Evolutionary conservation across 1,140 invertebrate species (phyloP).

Genomic region (Anthonomus grandis): DNA sequence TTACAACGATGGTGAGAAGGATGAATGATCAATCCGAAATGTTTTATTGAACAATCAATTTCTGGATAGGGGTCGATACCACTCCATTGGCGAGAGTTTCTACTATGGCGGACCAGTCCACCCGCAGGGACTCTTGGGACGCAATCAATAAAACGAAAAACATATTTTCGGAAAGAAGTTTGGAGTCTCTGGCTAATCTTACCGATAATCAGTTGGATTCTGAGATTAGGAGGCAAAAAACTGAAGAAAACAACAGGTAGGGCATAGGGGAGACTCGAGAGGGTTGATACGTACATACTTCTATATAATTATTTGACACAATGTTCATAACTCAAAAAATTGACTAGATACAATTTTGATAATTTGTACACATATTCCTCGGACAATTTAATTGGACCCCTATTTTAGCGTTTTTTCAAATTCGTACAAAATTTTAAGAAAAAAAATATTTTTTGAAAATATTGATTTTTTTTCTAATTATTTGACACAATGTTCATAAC

Average conservation of each 20-base stretch:
- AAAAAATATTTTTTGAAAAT: too few relatives aligned
- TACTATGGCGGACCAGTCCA: slow-evolving; percentile 58
- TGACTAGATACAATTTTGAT: too few relatives aligned
- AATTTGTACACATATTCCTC: too few relatives aligned
- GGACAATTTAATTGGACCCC: too few relatives aligned
- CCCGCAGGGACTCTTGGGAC: slow-evolving; percentile 75
- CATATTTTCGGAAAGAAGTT: slow-evolving; percentile 62
- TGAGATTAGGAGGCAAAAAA: slow-evolving; percentile 42
- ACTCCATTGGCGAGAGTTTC: slow-evolving; percentile 68
- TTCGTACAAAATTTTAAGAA: too few relatives aligned
- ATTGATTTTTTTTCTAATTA: too few relatives aligned
- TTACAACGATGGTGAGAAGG: slow-evolving; percentile 23
- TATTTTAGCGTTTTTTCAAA: too few relatives aligned
- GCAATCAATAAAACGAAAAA: slow-evolving; percentile 75
- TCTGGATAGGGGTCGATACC: slow-evolving; percentile 55
- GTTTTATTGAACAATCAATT: slow-evolving; percentile 34
- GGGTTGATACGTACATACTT: neutral
- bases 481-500: too few relatives aligned
- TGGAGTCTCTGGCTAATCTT: slow-evolving; percentile 66
- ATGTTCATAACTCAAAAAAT: too few relatives aligned
- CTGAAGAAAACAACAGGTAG: slow-evolving; percentile 34
- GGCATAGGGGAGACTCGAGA: neutral
- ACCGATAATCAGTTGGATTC: slow-evolving; percentile 55
- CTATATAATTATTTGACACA: slow-evolving; percentile 5
- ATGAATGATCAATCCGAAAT: slow-evolving; percentile 15